These are phyloP conservation scores for Pyrrhia umbra DNA, from an alignment of 2,888 invertebrate species.

Conservation along the genomic window DNA sequence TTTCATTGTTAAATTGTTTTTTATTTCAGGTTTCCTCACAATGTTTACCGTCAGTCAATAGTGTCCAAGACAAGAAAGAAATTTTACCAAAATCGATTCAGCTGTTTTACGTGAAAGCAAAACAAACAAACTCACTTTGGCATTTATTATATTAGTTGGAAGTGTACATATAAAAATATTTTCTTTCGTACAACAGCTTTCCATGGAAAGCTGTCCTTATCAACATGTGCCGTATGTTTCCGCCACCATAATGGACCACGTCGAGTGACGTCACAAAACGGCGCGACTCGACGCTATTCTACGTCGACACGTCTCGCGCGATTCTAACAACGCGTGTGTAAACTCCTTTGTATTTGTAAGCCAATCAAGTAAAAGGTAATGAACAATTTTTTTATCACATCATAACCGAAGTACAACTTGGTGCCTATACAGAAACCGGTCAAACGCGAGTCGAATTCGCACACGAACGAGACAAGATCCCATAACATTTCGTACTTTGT, in stretches of 20 bases:
- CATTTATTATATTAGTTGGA: neutral
- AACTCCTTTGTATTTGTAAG: slow-evolving; percentile 13
- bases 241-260: slow-evolving; percentile 17
- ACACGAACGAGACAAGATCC: too few relatives aligned
- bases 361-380: neutral
- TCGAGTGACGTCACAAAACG: neutral
- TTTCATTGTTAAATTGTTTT: too few relatives aligned
- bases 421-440: too few relatives aligned
- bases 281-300: slow-evolving; percentile 24
- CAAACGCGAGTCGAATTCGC: too few relatives aligned
- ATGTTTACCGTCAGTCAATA: too few relatives aligned
- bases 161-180: neutral
- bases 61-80: too few relatives aligned
- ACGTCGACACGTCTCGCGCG: slow-evolving; percentile 22
- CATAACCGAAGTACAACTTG: too few relatives aligned
- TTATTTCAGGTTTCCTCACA: too few relatives aligned
- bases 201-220: neutral
- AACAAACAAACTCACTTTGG: neutral
- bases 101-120: too few relatives aligned
- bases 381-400: neutral
- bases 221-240: slow-evolving; percentile 20
- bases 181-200: neutral
- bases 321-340: slow-evolving; percentile 15
- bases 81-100: too few relatives aligned
- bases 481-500: too few relatives aligned